A percentile compares a stretch with the other conserved stretches of the same genome.
Evolutionary conservation across 2,888 invertebrate genomes (phyloP).

Genomic region (Dasysyrphus tricinctus): DNA sequence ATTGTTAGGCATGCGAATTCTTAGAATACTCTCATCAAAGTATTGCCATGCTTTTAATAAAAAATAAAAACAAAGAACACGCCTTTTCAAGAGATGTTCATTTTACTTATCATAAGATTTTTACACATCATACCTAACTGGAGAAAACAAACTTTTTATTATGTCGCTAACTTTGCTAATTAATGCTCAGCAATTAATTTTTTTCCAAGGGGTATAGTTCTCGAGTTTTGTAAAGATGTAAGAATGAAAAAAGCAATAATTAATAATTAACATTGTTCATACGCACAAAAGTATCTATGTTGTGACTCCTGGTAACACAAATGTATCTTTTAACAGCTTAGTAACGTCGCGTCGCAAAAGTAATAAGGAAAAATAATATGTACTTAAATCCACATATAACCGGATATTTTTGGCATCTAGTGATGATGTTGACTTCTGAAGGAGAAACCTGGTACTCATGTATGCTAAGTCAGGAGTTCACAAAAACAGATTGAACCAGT

Average conservation of each 20-base stretch:
- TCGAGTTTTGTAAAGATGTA: not conserved
- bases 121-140: not conserved
- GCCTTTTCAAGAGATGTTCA: not conserved
- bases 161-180: not conserved
- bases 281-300: not conserved
- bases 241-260: not conserved
- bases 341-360: conserved; percentile 1
- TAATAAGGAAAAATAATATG: not conserved
- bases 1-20: not conserved
- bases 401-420: conserved; percentile 5
- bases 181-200: not conserved
- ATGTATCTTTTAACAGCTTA: not conserved
- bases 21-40: not conserved
- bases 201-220: not conserved
- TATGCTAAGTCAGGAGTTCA: not conserved
- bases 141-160: not conserved
- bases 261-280: not conserved
- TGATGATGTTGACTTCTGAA: not conserved
- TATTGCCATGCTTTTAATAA: not conserved
- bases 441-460: not conserved
- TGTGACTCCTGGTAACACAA: conserved; percentile 4
- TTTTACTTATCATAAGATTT: not conserved
- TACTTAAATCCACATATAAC: conserved; percentile 11
- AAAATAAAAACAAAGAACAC: not conserved
- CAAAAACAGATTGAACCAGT: conserved; percentile 17